These are phyloP conservation scores for Nycticorax nycticorax DNA, from an alignment of 2,113 vertebrate genomes.

Conservation along the genomic window DNA sequence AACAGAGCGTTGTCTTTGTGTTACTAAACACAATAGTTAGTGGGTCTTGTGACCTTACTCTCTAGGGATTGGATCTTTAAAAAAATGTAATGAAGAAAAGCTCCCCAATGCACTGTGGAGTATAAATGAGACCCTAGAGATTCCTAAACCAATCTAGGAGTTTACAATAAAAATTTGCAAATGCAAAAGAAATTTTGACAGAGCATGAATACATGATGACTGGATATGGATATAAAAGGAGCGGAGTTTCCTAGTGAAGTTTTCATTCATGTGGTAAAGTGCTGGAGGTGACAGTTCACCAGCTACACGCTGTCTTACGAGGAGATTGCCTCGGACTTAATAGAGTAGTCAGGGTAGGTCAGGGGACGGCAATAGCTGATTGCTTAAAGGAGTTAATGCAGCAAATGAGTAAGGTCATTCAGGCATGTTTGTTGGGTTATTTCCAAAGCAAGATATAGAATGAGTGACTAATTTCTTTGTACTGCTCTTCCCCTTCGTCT, in stretches of 20 bases:
- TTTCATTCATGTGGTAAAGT: conserved; percentile 43
- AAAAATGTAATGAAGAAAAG: conserved; percentile 70
- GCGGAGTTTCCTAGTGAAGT: not conserved
- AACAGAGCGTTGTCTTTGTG: conserved; percentile 59
- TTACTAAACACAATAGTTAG: conserved; percentile 67
- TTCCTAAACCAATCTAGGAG: conserved; percentile 62
- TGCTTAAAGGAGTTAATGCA: conserved; percentile 38
- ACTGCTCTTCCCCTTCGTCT: not conserved
- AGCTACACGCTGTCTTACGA: conserved; percentile 10
- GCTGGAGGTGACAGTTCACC: conserved; percentile 56
- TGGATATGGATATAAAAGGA: conserved; percentile 47
- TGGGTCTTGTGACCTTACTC: conserved; percentile 42
- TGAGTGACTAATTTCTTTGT: not conserved
- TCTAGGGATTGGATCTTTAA: conserved; percentile 64
- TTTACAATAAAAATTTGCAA: conserved; percentile 67
- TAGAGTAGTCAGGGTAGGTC: not conserved
- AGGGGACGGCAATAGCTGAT: not conserved
- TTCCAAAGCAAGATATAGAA: not conserved
- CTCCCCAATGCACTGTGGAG: conserved; percentile 37
- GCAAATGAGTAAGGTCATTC: conserved; percentile 23
- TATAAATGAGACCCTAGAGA: conserved; percentile 71
- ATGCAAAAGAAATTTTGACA: conserved; percentile 51
- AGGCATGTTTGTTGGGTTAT: not conserved
- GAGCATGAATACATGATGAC: conserved; percentile 49
- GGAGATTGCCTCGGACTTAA: not conserved